Evolutionary conservation across 2,797 vertebrate genomes (phyloP).

Genomic region (Myotis vivesi): DNA sequence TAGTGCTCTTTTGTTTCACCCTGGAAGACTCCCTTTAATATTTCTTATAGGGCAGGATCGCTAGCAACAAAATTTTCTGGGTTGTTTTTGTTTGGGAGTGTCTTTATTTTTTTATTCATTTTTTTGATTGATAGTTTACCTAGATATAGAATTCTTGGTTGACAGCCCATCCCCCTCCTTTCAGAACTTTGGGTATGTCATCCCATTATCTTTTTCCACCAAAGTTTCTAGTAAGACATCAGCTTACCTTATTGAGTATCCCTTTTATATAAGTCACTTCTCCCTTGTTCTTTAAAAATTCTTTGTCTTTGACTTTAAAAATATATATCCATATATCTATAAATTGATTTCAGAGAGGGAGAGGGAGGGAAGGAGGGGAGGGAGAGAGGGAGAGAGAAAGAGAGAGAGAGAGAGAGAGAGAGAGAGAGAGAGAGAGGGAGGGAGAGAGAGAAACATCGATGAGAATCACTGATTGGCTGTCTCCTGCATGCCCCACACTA

Average conservation of each 20-base stretch:
- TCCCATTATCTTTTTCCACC: not conserved
- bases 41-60: not conserved
- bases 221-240: not conserved
- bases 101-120: not conserved
- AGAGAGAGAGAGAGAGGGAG: no score
- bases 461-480: no score
- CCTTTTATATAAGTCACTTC: not conserved
- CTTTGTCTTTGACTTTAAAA: not conserved
- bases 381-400: accelerated
- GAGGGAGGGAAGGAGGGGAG: no score
- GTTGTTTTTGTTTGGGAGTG: not conserved
- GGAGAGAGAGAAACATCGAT: no score
- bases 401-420: no score
- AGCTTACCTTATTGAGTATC: not conserved
- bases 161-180: not conserved
- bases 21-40: not conserved
- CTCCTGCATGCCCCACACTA: no score
- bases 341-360: no score
- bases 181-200: not conserved
- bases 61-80: not conserved
- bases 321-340: no score
- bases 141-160: not conserved
- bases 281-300: not conserved
- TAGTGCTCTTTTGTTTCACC: not conserved
- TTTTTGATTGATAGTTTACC: not conserved